Percentiles rank a stretch among this genome's conserved stretches.
Conservation (phyloP, 2,797 vertebrate species). For the Poecilia velifera region DNA sequence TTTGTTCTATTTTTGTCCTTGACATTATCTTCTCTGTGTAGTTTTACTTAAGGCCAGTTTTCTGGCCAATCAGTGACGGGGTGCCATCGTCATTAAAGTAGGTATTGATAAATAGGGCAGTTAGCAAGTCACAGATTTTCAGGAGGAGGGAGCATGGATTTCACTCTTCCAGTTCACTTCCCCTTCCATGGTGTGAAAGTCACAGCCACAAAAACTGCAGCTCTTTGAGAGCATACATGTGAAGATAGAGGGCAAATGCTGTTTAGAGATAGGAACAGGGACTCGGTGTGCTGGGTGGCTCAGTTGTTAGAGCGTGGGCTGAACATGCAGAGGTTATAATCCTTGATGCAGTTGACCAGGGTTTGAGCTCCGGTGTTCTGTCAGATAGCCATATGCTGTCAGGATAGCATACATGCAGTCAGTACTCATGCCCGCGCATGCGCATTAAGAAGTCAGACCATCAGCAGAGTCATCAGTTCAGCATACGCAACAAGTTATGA, state of each 20-base stretch:
- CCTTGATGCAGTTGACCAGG: neutral
- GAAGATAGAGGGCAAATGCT: neutral
- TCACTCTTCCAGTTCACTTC: neutral
- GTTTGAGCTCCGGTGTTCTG: neutral
- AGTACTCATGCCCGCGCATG: too few species aligned
- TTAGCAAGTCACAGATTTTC: neutral
- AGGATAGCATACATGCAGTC: too few species aligned
- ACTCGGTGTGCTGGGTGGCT: neutral
- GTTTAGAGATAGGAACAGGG: neutral
- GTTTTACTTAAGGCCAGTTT: neutral
- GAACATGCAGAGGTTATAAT: neutral
- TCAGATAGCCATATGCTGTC: too few species aligned
- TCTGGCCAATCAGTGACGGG: neutral
- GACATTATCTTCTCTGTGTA: neutral
- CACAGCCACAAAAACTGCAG: too few species aligned
- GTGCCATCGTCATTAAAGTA: neutral
- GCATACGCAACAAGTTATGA: too few species aligned
- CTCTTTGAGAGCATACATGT: neutral
- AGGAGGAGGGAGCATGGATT: neutral
- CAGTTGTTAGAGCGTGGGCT: neutral
- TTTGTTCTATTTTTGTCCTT: neutral
- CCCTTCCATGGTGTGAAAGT: neutral
- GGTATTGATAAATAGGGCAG: neutral
- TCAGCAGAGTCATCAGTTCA: too few species aligned
- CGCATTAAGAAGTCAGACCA: too few species aligned